A percentile compares a stretch with the other conserved stretches of the same genome.
These are phyloP conservation scores for Phataginus tricuspis DNA, from an alignment of 2,797 vertebrate species.

Conservation along the genomic window DNA sequence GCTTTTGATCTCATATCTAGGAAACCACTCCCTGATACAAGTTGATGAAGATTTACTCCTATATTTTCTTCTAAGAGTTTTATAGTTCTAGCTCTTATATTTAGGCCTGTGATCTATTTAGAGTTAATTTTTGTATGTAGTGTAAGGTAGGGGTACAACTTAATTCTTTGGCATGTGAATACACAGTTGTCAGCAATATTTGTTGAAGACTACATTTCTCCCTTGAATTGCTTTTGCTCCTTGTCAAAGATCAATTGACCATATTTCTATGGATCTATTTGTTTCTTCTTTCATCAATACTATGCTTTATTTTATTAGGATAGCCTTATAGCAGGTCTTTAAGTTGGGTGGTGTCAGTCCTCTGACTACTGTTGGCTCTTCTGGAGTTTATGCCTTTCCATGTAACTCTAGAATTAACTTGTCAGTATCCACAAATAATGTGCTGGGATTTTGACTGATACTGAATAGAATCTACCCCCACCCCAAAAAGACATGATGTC, in stretches of 20 bases:
- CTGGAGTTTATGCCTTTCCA: neutral
- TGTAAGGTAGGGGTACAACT: neutral
- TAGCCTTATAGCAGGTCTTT: neutral
- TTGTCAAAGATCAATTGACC: neutral
- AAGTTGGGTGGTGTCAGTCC: neutral
- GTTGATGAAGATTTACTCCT: neutral
- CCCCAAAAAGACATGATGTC: neutral
- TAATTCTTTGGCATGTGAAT: neutral
- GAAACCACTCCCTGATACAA: neutral
- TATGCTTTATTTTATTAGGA: neutral
- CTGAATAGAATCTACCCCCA: too few relatives aligned
- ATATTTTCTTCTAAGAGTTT: neutral
- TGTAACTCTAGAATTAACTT: neutral
- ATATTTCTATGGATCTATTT: neutral
- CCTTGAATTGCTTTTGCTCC: neutral
- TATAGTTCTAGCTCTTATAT: neutral
- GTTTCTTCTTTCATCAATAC: neutral
- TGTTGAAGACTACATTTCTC: neutral
- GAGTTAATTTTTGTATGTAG: neutral
- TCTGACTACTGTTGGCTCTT: neutral
- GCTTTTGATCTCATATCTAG: neutral
- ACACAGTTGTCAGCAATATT: neutral
- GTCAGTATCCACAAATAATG: neutral
- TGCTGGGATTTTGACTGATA: neutral
- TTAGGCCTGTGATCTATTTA: neutral